These are phyloP conservation scores for Harmothoe impar DNA, from an alignment of 2,888 invertebrate species.

Conservation along the genomic window DNA sequence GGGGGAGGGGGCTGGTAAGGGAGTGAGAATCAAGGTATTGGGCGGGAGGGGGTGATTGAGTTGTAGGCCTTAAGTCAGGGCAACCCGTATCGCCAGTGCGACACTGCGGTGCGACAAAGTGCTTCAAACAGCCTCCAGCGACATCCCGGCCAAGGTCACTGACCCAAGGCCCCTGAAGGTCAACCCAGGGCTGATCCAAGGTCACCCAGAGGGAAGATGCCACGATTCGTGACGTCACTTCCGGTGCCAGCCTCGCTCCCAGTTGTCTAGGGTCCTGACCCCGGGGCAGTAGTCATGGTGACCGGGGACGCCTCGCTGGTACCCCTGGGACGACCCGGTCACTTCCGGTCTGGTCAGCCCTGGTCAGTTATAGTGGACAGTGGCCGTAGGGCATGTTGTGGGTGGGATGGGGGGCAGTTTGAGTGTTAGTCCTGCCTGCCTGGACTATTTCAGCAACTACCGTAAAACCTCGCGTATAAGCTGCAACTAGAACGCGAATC, in stretches of 20 bases:
- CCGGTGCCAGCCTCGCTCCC: not conserved
- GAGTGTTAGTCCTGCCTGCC: too few species aligned
- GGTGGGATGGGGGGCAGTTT: not conserved
- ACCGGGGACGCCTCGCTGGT: not conserved
- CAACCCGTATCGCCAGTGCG: not conserved
- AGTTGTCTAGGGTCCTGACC: not conserved
- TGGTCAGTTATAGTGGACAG: not conserved
- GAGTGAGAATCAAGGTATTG: too few species aligned
- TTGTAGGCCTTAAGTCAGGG: not conserved
- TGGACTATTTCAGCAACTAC: too few species aligned
- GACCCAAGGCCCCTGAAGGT: not conserved
- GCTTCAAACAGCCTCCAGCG: not conserved
- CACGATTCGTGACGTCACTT: conserved; percentile 36
- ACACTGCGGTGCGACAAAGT: not conserved
- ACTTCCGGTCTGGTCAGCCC: not conserved
- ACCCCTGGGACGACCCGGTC: not conserved
- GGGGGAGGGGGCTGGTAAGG: too few species aligned
- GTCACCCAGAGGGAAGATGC: not conserved
- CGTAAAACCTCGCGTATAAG: too few species aligned
- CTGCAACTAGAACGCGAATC: too few species aligned
- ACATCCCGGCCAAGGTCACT: not conserved
- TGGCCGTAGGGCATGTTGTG: not conserved
- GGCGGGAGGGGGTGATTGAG: not conserved
- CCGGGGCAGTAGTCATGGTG: not conserved
- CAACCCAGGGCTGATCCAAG: not conserved